Conservation (phyloP, 2,797 vertebrate genomes). For the Mionectes olivaceus region DNA sequence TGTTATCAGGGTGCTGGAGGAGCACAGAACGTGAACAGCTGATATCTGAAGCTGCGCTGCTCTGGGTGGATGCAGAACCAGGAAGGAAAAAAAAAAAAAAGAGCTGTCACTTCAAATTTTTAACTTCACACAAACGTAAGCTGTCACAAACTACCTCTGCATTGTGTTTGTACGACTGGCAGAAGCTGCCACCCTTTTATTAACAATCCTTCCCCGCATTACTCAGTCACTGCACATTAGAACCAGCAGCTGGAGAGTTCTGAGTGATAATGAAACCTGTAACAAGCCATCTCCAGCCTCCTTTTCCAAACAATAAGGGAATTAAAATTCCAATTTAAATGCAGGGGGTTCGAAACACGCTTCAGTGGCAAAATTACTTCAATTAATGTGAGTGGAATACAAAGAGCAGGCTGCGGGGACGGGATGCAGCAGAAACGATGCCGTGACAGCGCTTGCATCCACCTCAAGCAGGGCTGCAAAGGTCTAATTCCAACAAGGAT, state of each 20-base stretch:
- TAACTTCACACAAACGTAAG: constrained; percentile 70
- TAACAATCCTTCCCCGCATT: constrained; percentile 80
- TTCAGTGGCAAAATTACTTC: constrained; percentile 87
- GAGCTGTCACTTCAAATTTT: neutral
- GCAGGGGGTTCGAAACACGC: constrained; percentile 84
- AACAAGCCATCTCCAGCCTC: constrained; percentile 83
- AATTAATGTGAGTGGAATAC: constrained; percentile 87
- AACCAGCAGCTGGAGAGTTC: constrained; percentile 84
- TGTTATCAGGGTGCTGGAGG: neutral
- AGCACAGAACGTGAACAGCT: neutral
- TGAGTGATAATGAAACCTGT: constrained; percentile 88
- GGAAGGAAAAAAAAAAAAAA: neutral
- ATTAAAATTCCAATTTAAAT: constrained; percentile 91
- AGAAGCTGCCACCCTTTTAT: constrained; percentile 77
- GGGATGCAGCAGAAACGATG: constrained; percentile 77
- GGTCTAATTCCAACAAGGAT: constrained; percentile 66
- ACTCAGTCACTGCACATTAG: constrained; percentile 83
- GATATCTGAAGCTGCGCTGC: constrained; percentile 40
- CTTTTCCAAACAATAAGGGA: constrained; percentile 86
- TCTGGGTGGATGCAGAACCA: neutral
- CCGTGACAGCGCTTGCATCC: constrained; percentile 72
- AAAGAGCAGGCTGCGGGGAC: constrained; percentile 79
- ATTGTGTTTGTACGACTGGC: constrained; percentile 65
- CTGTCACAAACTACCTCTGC: constrained; percentile 72
- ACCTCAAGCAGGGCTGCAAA: constrained; percentile 57